phyloP scores from a whole-genome alignment of 2,888 invertebrate genomes.

The Lacanobia oleracea region DNA sequence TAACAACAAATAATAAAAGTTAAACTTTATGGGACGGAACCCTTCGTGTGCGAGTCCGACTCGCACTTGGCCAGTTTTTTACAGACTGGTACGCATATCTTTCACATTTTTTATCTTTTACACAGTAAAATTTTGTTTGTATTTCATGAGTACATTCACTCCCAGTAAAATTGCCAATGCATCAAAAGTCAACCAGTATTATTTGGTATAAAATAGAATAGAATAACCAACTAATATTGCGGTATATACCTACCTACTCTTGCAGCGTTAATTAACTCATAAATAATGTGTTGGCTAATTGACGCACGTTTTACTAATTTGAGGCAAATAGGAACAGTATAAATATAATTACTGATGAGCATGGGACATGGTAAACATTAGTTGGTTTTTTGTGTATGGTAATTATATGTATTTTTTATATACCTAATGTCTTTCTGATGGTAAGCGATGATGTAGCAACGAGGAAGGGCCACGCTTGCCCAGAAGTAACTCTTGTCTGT shows the following conservation, averaged over 20 bases:
- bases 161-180: background rate
- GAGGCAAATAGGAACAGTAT: background rate
- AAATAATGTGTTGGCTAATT: constrained; percentile 17
- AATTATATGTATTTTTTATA: background rate
- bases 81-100: no score
- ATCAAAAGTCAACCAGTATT: background rate
- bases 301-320: background rate
- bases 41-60: no score
- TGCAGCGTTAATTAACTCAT: background rate
- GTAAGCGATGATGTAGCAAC: no score
- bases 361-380: background rate
- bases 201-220: background rate
- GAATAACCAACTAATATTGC: background rate
- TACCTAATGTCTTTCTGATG: no score
- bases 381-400: no score
- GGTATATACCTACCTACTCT: background rate
- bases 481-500: no score
- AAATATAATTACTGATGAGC: background rate
- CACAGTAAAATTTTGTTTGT: background rate
- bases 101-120: no score
- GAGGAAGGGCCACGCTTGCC: no score
- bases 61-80: no score
- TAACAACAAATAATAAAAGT: no score
- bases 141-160: background rate
- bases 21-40: no score